A percentile compares a stretch with the other conserved stretches of the same genome.
Evolutionary conservation across 2,888 invertebrate genomes (phyloP).

Genomic region (Drosophila austrosaltans): DNA sequence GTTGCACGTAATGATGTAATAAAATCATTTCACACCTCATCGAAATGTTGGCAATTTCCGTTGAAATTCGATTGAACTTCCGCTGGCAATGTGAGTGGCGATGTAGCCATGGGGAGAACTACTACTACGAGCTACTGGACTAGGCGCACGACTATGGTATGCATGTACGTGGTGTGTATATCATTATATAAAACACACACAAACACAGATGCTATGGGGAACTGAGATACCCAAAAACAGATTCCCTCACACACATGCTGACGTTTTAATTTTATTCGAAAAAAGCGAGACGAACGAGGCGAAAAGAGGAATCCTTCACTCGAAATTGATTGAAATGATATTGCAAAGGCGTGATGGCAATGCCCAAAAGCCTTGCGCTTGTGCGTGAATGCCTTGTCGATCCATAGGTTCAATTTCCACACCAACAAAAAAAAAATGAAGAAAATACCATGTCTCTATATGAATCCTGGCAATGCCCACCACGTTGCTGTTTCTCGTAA

Average conservation of each 20-base stretch:
- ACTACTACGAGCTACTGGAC: slow-evolving; percentile 43
- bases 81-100: slow-evolving; percentile 39
- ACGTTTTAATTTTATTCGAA: slow-evolving; percentile 79
- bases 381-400: slow-evolving; percentile 15
- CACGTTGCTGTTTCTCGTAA: slow-evolving; percentile 37
- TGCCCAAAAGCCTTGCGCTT: slow-evolving; percentile 34
- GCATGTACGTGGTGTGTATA: slow-evolving; percentile 78
- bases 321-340: slow-evolving; percentile 79
- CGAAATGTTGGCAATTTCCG: slow-evolving; percentile 81
- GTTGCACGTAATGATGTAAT: slow-evolving; percentile 81
- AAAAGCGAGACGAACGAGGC: neutral
- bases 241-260: slow-evolving; percentile 56
- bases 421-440: neutral
- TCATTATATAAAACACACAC: slow-evolving; percentile 56
- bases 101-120: slow-evolving; percentile 11
- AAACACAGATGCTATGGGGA: slow-evolving; percentile 48
- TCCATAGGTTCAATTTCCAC: slow-evolving; percentile 8
- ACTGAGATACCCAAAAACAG: slow-evolving; percentile 41
- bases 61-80: slow-evolving; percentile 78
- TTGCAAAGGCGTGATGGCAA: slow-evolving; percentile 73
- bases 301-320: slow-evolving; percentile 62
- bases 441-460: slow-evolving; percentile 12
- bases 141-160: slow-evolving; percentile 63
- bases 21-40: slow-evolving; percentile 83
- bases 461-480: slow-evolving; percentile 18